Evolutionary conservation across 2,888 invertebrate species (phyloP).

Genomic region (Thysanoteuthis rhombus): DNA sequence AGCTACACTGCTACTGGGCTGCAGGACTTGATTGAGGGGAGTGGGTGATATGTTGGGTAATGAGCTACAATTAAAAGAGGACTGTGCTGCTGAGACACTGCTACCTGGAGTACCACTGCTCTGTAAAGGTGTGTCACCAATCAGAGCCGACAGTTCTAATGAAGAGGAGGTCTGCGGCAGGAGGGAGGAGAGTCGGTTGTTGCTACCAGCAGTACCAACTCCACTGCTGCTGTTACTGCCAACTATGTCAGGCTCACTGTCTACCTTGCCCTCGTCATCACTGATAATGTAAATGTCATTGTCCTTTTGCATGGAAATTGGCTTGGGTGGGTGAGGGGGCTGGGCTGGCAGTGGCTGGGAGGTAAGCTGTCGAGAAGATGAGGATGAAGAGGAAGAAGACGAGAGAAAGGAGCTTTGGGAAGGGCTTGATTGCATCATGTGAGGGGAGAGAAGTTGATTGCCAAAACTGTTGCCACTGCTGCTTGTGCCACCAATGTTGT

Average conservation of each 20-base stretch:
- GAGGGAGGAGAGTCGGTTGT: background rate
- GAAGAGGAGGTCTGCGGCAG: background rate
- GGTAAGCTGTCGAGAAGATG: background rate
- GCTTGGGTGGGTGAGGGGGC: background rate
- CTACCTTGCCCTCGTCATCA: constrained; percentile 30
- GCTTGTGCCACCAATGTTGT: background rate
- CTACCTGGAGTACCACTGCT: background rate
- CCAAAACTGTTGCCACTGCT: constrained; percentile 16
- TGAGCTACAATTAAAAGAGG: background rate
- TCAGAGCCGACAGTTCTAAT: background rate
- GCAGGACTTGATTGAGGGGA: background rate
- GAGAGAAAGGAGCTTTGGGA: background rate
- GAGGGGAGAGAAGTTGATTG: background rate
- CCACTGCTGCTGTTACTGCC: background rate
- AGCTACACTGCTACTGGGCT: background rate
- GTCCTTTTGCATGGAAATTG: background rate
- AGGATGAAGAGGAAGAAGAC: background rate
- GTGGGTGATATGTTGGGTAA: background rate
- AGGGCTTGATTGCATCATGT: background rate
- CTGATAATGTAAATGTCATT: constrained; percentile 30
- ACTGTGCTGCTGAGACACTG: background rate
- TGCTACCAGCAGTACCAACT: background rate
- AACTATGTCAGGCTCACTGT: background rate
- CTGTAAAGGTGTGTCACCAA: background rate
- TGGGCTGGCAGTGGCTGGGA: constrained; percentile 12